These are phyloP conservation scores for Phragmatobia fuliginosa DNA, from an alignment of 2,888 invertebrate genomes.

Conservation along the genomic window DNA sequence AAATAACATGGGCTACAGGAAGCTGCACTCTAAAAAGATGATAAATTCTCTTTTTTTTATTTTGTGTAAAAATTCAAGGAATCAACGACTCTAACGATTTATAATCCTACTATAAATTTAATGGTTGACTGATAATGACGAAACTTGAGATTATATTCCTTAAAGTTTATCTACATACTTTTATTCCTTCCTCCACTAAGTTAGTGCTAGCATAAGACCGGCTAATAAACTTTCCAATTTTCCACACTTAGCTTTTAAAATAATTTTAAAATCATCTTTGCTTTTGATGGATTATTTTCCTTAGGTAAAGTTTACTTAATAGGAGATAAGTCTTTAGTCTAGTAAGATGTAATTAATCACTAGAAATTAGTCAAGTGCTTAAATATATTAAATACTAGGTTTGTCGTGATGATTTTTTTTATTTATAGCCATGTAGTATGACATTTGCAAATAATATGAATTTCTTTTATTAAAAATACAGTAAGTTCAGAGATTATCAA, in stretches of 20 bases:
- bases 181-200: background rate
- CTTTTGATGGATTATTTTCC: slow-evolving; percentile 1
- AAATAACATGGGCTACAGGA: no score
- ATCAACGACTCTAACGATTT: no score
- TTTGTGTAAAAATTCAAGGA: no score
- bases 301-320: background rate
- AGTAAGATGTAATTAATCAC: background rate
- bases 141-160: background rate
- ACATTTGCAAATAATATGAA: no score
- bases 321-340: background rate
- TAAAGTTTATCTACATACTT: background rate
- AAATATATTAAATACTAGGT: no score
- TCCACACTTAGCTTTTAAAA: background rate
- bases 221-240: background rate
- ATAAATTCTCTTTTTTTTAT: no score
- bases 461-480: no score
- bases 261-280: background rate
- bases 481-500: no score
- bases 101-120: background rate
- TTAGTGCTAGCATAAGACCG: background rate
- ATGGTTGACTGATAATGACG: background rate
- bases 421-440: no score
- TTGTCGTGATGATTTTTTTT: no score
- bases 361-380: background rate
- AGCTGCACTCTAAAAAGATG: no score